phyloP scores from a whole-genome alignment of 2,797 vertebrate genomes.

The Carapus acus region DNA sequence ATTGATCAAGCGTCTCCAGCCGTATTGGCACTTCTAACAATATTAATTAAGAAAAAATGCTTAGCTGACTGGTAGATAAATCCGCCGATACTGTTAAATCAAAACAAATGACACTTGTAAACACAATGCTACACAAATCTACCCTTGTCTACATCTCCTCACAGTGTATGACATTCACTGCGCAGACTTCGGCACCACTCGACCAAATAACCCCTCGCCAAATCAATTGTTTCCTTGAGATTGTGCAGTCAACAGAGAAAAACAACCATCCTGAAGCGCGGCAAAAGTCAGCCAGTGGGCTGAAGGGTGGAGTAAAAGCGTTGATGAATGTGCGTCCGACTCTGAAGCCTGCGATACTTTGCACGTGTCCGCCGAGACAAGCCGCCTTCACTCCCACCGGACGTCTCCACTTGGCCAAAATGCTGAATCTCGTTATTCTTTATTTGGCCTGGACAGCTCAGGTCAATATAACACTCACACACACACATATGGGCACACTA shows the following conservation, averaged over 20 bases:
- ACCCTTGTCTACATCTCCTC: constrained; percentile 56
- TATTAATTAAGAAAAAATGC: constrained; percentile 82
- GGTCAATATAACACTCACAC: constrained; percentile 67
- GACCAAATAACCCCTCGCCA: constrained; percentile 25
- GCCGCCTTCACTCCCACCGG: constrained; percentile 59
- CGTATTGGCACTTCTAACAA: constrained; percentile 77
- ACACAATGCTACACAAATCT: constrained; percentile 54
- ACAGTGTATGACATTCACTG: constrained; percentile 46
- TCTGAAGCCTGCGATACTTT: constrained; percentile 37
- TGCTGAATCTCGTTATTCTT: constrained; percentile 71
- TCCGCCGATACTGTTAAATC: constrained; percentile 68
- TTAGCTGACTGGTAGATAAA: constrained; percentile 71
- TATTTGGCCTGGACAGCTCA: constrained; percentile 65
- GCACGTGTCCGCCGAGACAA: constrained; percentile 46
- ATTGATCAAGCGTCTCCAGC: constrained; percentile 72
- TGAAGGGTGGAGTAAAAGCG: constrained; percentile 61
- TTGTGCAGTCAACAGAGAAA: constrained; percentile 56
- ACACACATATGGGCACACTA: too few relatives aligned
- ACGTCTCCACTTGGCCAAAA: constrained; percentile 69
- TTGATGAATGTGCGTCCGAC: constrained; percentile 62
- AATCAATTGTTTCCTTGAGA: constrained; percentile 65
- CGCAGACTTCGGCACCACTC: constrained; percentile 26
- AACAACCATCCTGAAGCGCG: constrained; percentile 57
- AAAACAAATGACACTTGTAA: constrained; percentile 72
- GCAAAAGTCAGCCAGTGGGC: constrained; percentile 65